A percentile compares a stretch with the other conserved stretches of the same genome.
phyloP scores from a whole-genome alignment of 2,888 invertebrate species.

The Agrochola lychnidis region DNA sequence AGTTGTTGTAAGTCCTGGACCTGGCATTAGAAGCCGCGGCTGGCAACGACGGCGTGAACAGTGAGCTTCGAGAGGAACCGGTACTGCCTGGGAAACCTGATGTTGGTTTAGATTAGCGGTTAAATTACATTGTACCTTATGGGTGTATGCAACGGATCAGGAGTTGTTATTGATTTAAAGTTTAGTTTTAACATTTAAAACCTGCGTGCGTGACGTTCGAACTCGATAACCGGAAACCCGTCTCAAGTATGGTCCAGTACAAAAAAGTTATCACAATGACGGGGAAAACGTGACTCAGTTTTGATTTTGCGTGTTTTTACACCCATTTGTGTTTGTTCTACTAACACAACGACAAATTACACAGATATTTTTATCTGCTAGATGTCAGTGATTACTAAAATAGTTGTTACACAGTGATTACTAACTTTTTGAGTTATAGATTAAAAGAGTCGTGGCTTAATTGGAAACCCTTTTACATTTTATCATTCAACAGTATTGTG shows the following conservation, averaged over 20 bases:
- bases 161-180: background rate
- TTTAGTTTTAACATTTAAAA: background rate
- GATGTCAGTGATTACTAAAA: background rate
- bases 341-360: background rate
- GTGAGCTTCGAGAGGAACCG: conserved; percentile 39
- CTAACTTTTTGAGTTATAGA: background rate
- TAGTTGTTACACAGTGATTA: no score
- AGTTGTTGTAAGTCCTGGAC: conserved; percentile 32
- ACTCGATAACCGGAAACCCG: no score
- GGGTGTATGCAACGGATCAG: background rate
- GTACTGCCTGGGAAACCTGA: conserved; percentile 22
- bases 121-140: background rate
- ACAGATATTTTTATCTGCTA: background rate
- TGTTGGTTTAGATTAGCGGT: background rate
- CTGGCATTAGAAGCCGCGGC: conserved; percentile 23
- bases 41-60: conserved; percentile 51
- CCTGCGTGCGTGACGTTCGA: background rate
- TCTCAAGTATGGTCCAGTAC: background rate
- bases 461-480: background rate
- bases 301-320: background rate
- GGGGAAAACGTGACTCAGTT: background rate
- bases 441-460: background rate
- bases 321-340: background rate
- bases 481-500: background rate
- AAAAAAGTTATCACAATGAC: background rate